A percentile compares a stretch with the other conserved stretches of the same genome.
Evolutionary conservation across 1,140 invertebrate genomes (phyloP).

Genomic region (Tetranychus urticae): DNA sequence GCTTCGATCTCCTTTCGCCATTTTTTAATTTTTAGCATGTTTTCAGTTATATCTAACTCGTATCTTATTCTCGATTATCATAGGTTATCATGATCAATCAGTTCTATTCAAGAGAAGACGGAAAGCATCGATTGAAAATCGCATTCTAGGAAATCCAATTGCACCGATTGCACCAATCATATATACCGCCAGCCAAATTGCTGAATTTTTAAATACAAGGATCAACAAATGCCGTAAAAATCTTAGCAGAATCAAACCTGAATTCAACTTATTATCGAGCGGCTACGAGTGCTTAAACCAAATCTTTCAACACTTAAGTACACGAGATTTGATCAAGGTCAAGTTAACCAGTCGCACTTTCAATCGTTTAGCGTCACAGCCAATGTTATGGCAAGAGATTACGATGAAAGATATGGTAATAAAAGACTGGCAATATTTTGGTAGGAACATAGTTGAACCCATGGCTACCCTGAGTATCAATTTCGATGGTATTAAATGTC

Average conservation of each 20-base stretch:
- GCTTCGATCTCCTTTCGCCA: too few relatives aligned
- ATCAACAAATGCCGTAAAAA: neutral
- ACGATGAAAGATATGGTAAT: constrained; percentile 1
- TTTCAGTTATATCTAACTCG: too few relatives aligned
- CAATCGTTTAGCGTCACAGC: neutral
- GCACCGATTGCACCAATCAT: constrained; percentile 2
- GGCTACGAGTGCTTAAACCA: neutral
- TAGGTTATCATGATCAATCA: too few relatives aligned
- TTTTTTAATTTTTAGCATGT: too few relatives aligned
- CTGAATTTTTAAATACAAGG: neutral
- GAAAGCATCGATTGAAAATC: too few relatives aligned
- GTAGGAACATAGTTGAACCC: neutral
- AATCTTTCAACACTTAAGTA: constrained; percentile 1
- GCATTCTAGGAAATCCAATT: neutral
- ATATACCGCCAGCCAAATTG: neutral
- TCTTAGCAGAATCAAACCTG: neutral
- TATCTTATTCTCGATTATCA: too few relatives aligned
- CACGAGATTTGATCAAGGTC: constrained; percentile 1
- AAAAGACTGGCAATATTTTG: constrained; percentile 3
- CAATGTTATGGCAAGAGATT: constrained; percentile 1
- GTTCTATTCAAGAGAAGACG: too few relatives aligned
- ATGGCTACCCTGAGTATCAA: neutral
- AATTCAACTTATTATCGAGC: neutral
- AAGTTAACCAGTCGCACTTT: constrained; percentile 1
- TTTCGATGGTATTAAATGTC: constrained; percentile 1